Conservation (phyloP, 2,888 invertebrate genomes). For the Elaeidobius kamerunicus region DNA sequence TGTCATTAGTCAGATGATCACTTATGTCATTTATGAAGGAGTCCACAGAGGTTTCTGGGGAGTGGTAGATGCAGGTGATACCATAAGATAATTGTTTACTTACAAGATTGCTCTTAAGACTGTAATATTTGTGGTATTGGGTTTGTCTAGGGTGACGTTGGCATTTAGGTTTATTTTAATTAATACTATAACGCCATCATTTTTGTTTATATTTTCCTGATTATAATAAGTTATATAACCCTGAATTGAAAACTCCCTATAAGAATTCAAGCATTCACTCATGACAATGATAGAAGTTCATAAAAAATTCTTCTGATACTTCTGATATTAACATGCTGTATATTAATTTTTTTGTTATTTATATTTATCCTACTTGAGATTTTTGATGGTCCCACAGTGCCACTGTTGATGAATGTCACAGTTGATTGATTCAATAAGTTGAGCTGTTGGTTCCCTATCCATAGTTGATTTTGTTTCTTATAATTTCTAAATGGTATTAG, state of each 20-base stretch:
- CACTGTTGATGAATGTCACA: neutral
- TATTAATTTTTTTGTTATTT: neutral
- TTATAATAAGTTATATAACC: neutral
- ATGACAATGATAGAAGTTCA: neutral
- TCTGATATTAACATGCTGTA: neutral
- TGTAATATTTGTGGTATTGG: no score
- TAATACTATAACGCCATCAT: conserved; percentile 1
- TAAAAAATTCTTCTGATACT: neutral
- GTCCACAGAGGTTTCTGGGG: neutral
- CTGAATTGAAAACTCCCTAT: neutral
- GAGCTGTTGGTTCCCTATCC: neutral
- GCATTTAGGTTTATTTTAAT: neutral
- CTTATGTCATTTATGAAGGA: neutral
- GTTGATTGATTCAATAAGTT: neutral
- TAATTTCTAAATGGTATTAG: neutral
- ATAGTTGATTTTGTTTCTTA: conserved; percentile 3
- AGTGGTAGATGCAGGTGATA: neutral
- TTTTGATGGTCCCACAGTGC: neutral
- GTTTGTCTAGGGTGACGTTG: no score
- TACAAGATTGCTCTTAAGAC: no score
- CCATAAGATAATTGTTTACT: no score
- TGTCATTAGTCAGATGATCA: neutral
- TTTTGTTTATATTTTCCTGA: neutral
- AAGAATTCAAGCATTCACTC: neutral
- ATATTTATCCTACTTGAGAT: neutral